Base-by-base conservation (phyloP, 2,888 invertebrate genomes). In the Macaria notata region DNA sequence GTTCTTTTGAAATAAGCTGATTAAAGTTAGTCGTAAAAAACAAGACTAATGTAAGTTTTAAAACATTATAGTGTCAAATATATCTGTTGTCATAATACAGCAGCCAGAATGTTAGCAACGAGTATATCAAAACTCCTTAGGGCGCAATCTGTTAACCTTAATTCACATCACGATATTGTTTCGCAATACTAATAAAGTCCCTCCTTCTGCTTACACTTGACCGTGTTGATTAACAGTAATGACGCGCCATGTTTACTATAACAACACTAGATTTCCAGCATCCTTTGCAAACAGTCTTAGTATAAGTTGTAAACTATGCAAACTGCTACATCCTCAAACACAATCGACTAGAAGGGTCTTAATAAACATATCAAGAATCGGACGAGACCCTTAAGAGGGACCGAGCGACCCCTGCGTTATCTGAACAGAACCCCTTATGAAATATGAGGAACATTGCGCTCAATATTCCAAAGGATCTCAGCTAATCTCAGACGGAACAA, bases 311-410 rank as follows among this genome's bases (percentile, higher is more conserved):
- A 65, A 70, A 71, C 66, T 67, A 74, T 67, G 66, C 63, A 69
- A 75, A 74, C 63, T 66, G 64, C 29, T 31, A 60, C 64, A 62
- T 61, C 68, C 59, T 67, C 69, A 69, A 72, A 75, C 66, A 75
- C 73, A 73, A 79, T 78, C 71, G 73, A 72, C 67, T 64, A 55
- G 33, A 46, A 57, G 65, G 65, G 67, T 75, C 78, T 78, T 83
- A 83, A 84, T 84, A 84, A 83, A 85, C 84, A 85, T 79, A 84
- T 84, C 84, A 76, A 75, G 78, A 79, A 77, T 76, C 71, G 69
- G 69, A 68, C 66, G 67, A 72, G 73, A 72, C 70, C 70, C 61
- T n/a, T 31, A 46, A 56, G 64, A 65, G 66, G 55, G 68, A 61
- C 61, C 66, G 59, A 60, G 64, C 68, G 56, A 59, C 63, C 61